Evolutionary conservation across 2,888 invertebrate species (phyloP), one percentile per base, ranked within the genome.

Genomic region (Muscina levida): DNA sequence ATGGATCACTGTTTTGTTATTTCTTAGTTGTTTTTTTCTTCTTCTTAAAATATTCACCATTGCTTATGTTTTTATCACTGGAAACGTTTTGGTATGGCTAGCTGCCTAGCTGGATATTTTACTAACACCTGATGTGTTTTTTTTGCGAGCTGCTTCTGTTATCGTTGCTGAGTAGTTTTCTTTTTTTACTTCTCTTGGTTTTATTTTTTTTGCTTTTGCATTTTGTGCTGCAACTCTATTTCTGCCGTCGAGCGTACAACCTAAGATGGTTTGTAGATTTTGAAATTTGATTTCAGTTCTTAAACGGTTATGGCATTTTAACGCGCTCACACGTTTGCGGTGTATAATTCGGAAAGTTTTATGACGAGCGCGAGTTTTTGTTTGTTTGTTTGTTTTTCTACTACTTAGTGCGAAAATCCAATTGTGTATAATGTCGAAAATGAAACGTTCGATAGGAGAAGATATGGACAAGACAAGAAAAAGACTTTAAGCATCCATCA

Each of bases 321-420:
- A 75, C 59, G 72, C 73, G 79, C 72, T 72, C 74, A 77, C 77
- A 77, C 81, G 77, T 81, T 73, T 70, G 48, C 67, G 71, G 66
- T 74, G 77, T 81, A 39, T 56, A 46, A 72, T 72, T 26, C n/a
- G n/a, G n/a, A n/a, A n/a, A n/a, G n/a, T n/a, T n/a, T n/a, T n/a
- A n/a, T n/a, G n/a, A n/a, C n/a, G n/a, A n/a, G n/a, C n/a, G n/a
- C n/a, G n/a, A n/a, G n/a, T n/a, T n/a, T n/a, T n/a, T n/a, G n/a
- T n/a, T n/a, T n/a, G n/a, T n/a, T n/a, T n/a, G n/a, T n/a, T n/a
- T n/a, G n/a, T 56, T 31, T 8, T 19, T 57, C n/a, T 44, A 39
- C 19, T n/a, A 31, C 31, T 31, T 31, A 39, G 24, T 22, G n/a
- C n/a, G n/a, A n/a, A n/a, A n/a, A n/a, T n/a, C n/a, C n/a, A n/a